A percentile compares a stretch with the other conserved stretches of the same genome.
Evolutionary conservation across 2,797 vertebrate genomes (phyloP).

Genomic region (Coregonus ussuriensis): DNA sequence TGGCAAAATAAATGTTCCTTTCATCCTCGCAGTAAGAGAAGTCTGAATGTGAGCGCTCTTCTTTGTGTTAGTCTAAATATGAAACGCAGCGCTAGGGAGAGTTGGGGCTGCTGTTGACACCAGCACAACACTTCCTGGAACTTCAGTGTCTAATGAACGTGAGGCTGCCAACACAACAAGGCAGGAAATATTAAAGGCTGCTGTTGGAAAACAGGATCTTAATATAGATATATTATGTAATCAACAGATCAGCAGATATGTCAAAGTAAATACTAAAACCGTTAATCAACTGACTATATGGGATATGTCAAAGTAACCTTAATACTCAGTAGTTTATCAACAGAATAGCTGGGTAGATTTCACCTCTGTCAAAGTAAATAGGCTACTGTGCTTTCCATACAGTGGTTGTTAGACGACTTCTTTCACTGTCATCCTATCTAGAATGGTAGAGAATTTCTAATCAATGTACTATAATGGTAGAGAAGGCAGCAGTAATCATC

Average conservation of each 20-base stretch:
- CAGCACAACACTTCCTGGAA: conserved; percentile 47
- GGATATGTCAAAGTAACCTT: no score
- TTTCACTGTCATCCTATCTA: background rate
- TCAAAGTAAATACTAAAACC: background rate
- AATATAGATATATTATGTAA: conserved; percentile 7
- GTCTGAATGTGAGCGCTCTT: conserved; percentile 20
- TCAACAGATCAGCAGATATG: conserved; percentile 6
- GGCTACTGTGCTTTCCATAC: no score
- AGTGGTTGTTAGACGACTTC: no score
- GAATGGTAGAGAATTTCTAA: background rate
- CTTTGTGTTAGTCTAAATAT: conserved; percentile 55
- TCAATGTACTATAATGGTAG: background rate
- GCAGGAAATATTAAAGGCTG: conserved; percentile 41
- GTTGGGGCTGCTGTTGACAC: conserved; percentile 54
- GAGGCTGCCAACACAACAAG: conserved; percentile 40
- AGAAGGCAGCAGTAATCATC: background rate
- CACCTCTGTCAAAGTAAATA: no score
- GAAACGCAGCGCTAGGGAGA: conserved; percentile 50
- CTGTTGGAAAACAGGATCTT: conserved; percentile 19
- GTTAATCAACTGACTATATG: no score
- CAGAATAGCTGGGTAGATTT: no score
- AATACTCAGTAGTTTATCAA: no score
- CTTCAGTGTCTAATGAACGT: conserved; percentile 44
- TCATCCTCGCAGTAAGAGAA: background rate
- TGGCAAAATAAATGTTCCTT: background rate